A percentile compares a stretch with the other conserved stretches of the same genome.
phyloP scores from a whole-genome alignment of 2,888 invertebrate species.

The Oligia latruncula region DNA sequence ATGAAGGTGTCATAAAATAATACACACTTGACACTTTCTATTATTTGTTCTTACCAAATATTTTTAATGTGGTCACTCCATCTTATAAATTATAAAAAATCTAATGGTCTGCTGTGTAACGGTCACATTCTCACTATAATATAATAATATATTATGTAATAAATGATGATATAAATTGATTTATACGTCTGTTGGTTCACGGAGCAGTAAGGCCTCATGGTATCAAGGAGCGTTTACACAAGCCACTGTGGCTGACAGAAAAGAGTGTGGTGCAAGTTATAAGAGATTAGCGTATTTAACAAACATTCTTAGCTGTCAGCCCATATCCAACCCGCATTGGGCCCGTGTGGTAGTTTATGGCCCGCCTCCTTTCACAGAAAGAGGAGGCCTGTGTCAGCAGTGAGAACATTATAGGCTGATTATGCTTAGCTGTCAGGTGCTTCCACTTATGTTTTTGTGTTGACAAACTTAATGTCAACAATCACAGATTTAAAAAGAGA shows the following conservation, averaged over 20 bases:
- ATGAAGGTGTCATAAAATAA: too few species aligned
- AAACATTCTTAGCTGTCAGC: not conserved
- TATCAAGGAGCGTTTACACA: conserved; percentile 86
- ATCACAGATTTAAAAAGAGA: not conserved
- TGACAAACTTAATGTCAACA: not conserved
- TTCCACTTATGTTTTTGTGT: not conserved
- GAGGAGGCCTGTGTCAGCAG: not conserved
- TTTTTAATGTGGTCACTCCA: not conserved
- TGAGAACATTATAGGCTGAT: not conserved
- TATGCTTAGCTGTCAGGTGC: not conserved
- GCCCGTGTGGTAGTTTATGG: not conserved
- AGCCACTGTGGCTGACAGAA: conserved; percentile 83
- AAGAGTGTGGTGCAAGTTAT: conserved; percentile 54
- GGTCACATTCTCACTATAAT: not conserved
- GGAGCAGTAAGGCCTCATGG: conserved; percentile 75
- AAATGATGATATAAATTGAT: conserved; percentile 65
- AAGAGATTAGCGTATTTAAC: conserved; percentile 7
- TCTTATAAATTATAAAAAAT: not conserved
- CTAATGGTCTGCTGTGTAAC: not conserved
- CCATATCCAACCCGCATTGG: not conserved
- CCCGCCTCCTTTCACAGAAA: not conserved
- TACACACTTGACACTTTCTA: too few species aligned
- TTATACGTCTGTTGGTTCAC: conserved; percentile 70
- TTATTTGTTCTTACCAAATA: too few species aligned
- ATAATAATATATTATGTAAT: conserved; percentile 46